Evolutionary conservation across 2,888 invertebrate species (phyloP).

Genomic region (Neoascia interrupta): DNA sequence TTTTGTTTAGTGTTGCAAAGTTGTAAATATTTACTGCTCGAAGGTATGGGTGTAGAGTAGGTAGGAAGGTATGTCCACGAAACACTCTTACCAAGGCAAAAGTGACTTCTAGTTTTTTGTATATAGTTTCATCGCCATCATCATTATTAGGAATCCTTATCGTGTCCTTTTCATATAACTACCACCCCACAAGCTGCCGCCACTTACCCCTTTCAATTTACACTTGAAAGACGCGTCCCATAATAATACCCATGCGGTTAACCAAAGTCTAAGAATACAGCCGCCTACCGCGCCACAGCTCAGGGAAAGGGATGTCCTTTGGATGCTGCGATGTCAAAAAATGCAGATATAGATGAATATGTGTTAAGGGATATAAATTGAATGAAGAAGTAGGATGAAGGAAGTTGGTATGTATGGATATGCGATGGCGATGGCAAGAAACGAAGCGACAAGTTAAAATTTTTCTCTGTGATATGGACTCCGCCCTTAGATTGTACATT

Average conservation of each 20-base stretch:
- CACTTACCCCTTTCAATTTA: conserved; percentile 53
- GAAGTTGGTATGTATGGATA: background rate
- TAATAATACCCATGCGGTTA: conserved; percentile 1
- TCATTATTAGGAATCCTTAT: conserved; percentile 63
- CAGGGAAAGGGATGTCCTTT: conserved; percentile 11
- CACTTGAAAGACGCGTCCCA: conserved; percentile 46
- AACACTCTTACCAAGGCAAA: conserved; percentile 27
- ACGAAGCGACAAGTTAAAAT: conserved; percentile 60
- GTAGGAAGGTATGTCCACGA: conserved; percentile 6
- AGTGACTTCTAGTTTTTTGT: conserved; percentile 32
- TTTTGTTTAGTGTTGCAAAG: too few species aligned
- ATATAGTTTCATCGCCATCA: conserved; percentile 40
- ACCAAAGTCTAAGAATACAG: conserved; percentile 48
- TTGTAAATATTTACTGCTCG: conserved; percentile 48
- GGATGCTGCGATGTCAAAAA: conserved; percentile 39
- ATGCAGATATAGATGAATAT: conserved; percentile 65
- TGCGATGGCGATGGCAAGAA: conserved; percentile 5
- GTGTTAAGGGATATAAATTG: conserved; percentile 66
- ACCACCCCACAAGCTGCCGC: conserved; percentile 7
- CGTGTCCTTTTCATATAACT: conserved; percentile 52
- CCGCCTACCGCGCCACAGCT: background rate
- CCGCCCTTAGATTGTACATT: conserved; percentile 64
- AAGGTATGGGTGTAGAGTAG: background rate
- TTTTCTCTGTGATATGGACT: conserved; percentile 66
- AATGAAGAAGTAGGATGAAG: conserved; percentile 60